Base-by-base conservation (phyloP, 2,888 invertebrate genomes). In the Tholera decimalis region DNA sequence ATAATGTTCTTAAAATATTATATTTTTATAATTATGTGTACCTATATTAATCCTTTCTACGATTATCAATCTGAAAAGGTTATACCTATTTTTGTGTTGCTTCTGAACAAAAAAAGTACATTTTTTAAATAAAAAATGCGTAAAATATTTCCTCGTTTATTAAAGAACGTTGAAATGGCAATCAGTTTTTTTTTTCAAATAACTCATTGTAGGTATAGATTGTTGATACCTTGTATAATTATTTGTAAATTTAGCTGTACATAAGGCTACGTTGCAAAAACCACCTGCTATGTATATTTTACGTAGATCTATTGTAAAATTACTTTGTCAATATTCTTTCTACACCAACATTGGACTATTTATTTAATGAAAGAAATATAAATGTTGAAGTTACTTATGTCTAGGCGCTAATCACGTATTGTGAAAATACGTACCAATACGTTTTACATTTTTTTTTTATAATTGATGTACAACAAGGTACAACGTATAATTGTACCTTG, bases 171-270 rank as follows among this genome's bases (percentile, higher is more conserved):
- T 7, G n/a, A 13, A 13, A n/a, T 5, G 30, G 1, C 6, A 22
- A 13, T 1, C 6, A 8, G 18, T 26, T 68, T 72, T 54, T 58
- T 72, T 80, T 57, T 44, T 68, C 69, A 60, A 62, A 54, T 69
- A 70, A 81, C 62, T 55, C 53, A 26, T 37, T 8, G 67, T 78
- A 73, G 73, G 3, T 35, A n/a, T 39, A 64, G n/a, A 30, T 61
- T 56, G 35, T 56, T 62, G 54, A 35, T 51, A 64, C 20, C 26
- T 51, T 15, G 15, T 35, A 15, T 67, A 56, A n/a, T n/a, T 68
- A 54, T 57, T 55, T 78, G 60, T 80, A 67, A 54, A 59, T 37
- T 18, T 62, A 53, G 79, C 71, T 81, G 69, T 78, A 78, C 39
- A 81, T 69, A 60, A 63, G 47, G 70, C 60, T 49, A 63, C 57